Percentiles rank a stretch among this genome's conserved stretches.
These are phyloP conservation scores for Enteromius radiatus DNA, from an alignment of 2,797 vertebrate species.

Conservation along the genomic window DNA sequence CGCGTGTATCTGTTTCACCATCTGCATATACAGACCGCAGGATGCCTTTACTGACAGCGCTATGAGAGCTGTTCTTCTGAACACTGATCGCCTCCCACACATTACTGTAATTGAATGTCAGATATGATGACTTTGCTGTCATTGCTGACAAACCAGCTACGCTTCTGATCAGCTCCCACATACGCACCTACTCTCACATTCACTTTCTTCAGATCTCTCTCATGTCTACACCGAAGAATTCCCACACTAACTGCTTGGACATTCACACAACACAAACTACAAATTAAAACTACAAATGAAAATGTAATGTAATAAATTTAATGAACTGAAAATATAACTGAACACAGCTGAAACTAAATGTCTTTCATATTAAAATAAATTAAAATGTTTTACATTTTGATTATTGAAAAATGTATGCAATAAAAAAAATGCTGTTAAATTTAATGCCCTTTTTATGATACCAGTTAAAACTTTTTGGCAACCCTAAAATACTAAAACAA, in stretches of 20 bases:
- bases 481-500: neutral
- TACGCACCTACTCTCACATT: constrained; percentile 1
- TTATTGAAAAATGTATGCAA: neutral
- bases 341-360: neutral
- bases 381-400: too few species aligned
- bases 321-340: neutral
- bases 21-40: constrained; percentile 3
- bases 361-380: neutral
- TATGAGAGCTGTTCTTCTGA: neutral
- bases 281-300: neutral
- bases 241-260: neutral
- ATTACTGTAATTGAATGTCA: constrained; percentile 37
- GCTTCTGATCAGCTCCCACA: constrained; percentile 21
- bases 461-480: neutral
- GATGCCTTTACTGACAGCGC: neutral
- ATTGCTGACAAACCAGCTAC: constrained; percentile 24
- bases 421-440: neutral
- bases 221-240: neutral
- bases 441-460: neutral
- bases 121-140: constrained; percentile 27
- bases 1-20: constrained; percentile 1
- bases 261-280: neutral
- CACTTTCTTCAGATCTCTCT: neutral
- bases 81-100: constrained; percentile 10
- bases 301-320: neutral